A percentile compares a stretch with the other conserved stretches of the same genome.
Conservation (phyloP, 2,113 vertebrate species). For the Sylvicapra grimmia region DNA sequence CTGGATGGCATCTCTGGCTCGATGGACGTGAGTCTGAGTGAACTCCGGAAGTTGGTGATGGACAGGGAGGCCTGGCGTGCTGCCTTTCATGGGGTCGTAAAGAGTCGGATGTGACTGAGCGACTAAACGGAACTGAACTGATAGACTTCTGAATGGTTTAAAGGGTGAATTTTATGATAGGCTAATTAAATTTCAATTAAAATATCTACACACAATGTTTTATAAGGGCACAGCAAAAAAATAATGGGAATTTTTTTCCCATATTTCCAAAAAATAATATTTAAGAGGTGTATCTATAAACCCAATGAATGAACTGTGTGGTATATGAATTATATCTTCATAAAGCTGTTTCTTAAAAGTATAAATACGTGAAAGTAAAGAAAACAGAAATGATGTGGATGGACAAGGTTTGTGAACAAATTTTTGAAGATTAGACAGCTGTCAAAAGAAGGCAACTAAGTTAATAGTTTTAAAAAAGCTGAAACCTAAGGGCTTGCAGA, state of each 20-base stretch:
- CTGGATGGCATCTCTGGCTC: no score
- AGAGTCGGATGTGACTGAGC: accelerated
- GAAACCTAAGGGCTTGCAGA: background rate
- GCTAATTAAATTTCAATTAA: background rate
- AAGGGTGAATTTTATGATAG: background rate
- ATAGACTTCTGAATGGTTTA: background rate
- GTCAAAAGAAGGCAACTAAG: background rate
- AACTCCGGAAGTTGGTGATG: no score
- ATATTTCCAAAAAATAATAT: background rate
- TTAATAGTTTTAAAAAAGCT: background rate
- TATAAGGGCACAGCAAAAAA: background rate
- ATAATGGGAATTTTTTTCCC: background rate
- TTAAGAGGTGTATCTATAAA: background rate
- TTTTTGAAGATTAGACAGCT: background rate
- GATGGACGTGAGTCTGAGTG: no score
- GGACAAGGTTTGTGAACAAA: background rate
- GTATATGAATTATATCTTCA: background rate
- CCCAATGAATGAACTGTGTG: background rate
- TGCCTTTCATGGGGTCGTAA: no score
- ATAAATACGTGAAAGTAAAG: background rate
- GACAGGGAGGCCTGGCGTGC: no score
- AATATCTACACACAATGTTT: background rate
- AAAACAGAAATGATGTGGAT: background rate
- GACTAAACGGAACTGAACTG: no score
- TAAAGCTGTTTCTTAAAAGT: background rate